phyloP scores from a whole-genome alignment of 2,888 invertebrate species.

The Rhamnusium bicolor region DNA sequence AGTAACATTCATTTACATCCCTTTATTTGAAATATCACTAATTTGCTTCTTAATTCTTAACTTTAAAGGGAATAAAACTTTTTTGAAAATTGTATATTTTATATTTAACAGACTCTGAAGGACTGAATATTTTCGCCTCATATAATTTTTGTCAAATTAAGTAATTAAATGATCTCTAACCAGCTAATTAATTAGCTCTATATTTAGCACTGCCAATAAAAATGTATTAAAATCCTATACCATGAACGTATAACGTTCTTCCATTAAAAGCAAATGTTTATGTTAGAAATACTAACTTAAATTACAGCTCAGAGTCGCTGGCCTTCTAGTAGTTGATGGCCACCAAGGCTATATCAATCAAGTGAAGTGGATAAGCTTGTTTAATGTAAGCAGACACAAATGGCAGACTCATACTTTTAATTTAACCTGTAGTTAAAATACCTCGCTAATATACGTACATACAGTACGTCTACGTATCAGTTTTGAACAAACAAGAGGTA shows the following conservation, averaged over 20 bases:
- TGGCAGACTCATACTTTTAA: constrained; percentile 59
- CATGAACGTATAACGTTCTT: neutral
- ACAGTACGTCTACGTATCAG: constrained; percentile 32
- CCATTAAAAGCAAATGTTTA: constrained; percentile 32
- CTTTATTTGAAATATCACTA: too few relatives aligned
- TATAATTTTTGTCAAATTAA: neutral
- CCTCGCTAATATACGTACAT: constrained; percentile 31
- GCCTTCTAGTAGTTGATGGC: constrained; percentile 57
- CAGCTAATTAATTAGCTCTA: neutral
- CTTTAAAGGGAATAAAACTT: too few relatives aligned
- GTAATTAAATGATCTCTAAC: neutral
- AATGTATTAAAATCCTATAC: neutral
- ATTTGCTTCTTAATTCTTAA: too few relatives aligned
- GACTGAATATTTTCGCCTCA: too few relatives aligned
- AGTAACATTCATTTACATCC: too few relatives aligned
- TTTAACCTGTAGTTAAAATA: constrained; percentile 54
- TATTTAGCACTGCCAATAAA: neutral
- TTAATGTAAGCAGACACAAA: constrained; percentile 63
- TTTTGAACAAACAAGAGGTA: constrained; percentile 25
- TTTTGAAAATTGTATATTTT: too few relatives aligned
- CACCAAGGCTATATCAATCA: constrained; percentile 68
- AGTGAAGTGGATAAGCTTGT: constrained; percentile 68
- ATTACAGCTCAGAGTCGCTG: constrained; percentile 47
- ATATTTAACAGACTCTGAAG: too few relatives aligned
- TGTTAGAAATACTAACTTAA: constrained; percentile 27